Evolutionary conservation across 2,888 invertebrate species (phyloP), one percentile per base, ranked within the genome.

Genomic region (Sinelater perroti): DNA sequence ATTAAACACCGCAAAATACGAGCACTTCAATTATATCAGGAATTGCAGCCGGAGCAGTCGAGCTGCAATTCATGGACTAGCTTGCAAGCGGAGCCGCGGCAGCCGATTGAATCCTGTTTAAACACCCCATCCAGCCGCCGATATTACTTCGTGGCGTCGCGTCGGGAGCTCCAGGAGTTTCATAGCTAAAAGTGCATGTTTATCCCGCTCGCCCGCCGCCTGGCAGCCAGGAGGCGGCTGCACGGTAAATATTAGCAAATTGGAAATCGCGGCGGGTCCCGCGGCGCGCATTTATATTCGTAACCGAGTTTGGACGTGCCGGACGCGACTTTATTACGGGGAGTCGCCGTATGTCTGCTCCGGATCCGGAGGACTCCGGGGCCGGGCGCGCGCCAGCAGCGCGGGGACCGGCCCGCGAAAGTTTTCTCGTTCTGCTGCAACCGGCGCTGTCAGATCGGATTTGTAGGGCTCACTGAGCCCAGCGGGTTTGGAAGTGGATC

Each of bases 361-460:
- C n/a, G n/a, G n/a, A n/a, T n/a, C n/a, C n/a, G n/a, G n/a, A n/a
- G n/a, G n/a, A n/a, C n/a, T n/a, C n/a, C n/a, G n/a, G n/a, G n/a
- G n/a, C n/a, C n/a, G n/a, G n/a, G n/a, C n/a, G n/a, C n/a, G n/a
- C n/a, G n/a, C n/a, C n/a, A n/a, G n/a, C n/a, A n/a, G n/a, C n/a
- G n/a, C n/a, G n/a, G n/a, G n/a, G n/a, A n/a, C n/a, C n/a, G n/a
- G n/a, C n/a, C n/a, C 10, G 33, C 33, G 10, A 50, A 56, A 51
- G 31, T 50, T 56, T 56, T 50, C 49, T 35, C 56, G 52, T 52
- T 50, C 33, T 33, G 55, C 40, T 49, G 51, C 35, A 56, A 51
- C 31, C 56, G 38, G 45, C 51, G 51, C 50, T 56, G 56, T 56
- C 56, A 45, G 50, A 56, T 56, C 51, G 51, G 40, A 56, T 56